These are phyloP conservation scores for Cephus pulcher DNA, from an alignment of 2,888 invertebrate species.

Conservation along the genomic window DNA sequence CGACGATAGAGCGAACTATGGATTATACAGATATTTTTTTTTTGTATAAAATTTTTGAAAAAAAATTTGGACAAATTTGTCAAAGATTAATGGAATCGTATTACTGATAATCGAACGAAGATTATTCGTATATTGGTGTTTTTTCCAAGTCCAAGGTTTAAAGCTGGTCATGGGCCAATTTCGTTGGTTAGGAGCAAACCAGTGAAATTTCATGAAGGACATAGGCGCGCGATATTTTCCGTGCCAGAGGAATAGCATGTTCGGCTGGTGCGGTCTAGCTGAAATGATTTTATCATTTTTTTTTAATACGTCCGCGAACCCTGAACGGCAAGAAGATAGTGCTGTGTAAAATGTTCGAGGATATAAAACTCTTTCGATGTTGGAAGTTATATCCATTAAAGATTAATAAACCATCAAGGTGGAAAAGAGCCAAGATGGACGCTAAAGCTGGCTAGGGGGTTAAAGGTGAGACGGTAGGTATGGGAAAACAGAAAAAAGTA, in stretches of 20 bases:
- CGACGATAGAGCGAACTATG: background rate
- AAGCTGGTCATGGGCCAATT: background rate
- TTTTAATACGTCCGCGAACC: background rate
- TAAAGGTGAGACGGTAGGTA: constrained; percentile 12
- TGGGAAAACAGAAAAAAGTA: constrained; percentile 15
- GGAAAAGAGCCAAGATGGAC: constrained; percentile 50
- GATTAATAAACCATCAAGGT: constrained; percentile 59
- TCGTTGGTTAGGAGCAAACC: background rate
- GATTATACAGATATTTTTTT: background rate
- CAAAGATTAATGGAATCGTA: background rate
- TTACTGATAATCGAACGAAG: background rate
- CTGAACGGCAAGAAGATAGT: background rate
- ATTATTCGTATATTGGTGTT: background rate
- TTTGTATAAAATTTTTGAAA: background rate
- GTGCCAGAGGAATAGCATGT: background rate
- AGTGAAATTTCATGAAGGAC: background rate
- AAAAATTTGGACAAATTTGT: background rate
- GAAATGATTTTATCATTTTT: background rate
- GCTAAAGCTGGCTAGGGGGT: constrained; percentile 14
- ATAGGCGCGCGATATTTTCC: background rate
- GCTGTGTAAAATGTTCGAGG: constrained; percentile 15
- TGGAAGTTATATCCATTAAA: constrained; percentile 58
- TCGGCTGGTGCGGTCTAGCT: no score
- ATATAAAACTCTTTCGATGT: constrained; percentile 58
- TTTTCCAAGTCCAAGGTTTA: background rate